Conservation (phyloP, 1,140 invertebrate genomes). For the Anthonomus grandis region DNA sequence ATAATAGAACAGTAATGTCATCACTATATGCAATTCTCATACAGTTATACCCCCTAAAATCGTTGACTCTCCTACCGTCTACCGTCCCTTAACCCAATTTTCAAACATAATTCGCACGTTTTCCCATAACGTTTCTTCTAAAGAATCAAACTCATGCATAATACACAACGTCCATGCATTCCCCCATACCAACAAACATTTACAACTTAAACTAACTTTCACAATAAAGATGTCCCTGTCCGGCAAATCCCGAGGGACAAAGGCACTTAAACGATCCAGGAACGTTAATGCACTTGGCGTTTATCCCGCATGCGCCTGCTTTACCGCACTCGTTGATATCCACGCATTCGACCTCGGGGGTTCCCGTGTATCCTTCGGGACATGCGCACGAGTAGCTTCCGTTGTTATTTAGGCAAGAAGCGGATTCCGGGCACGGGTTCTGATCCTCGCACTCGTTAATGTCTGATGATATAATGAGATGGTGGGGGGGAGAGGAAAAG, state of each 20-base stretch:
- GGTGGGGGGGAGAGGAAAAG: neutral
- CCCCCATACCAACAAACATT: too few relatives aligned
- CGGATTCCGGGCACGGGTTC: constrained; percentile 66
- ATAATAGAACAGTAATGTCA: too few relatives aligned
- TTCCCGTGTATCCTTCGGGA: constrained; percentile 66
- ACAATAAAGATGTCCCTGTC: constrained; percentile 65
- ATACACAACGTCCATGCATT: too few relatives aligned
- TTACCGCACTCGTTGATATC: constrained; percentile 69
- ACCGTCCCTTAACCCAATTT: too few relatives aligned
- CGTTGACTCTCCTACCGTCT: too few relatives aligned
- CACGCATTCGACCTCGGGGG: constrained; percentile 52
- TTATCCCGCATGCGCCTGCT: constrained; percentile 72
- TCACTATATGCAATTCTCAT: too few relatives aligned
- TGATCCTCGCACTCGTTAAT: constrained; percentile 61
- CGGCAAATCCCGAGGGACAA: constrained; percentile 80
- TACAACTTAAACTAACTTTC: constrained; percentile 82
- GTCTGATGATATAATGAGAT: constrained; percentile 49
- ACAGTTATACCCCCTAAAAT: too few relatives aligned
- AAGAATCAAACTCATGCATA: too few relatives aligned
- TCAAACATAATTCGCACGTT: too few relatives aligned
- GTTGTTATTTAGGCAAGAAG: constrained; percentile 70
- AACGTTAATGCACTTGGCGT: constrained; percentile 88
- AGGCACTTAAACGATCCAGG: constrained; percentile 90
- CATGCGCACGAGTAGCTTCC: constrained; percentile 74
- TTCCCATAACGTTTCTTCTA: too few relatives aligned